Conservation (phyloP, 1,140 invertebrate species). For the Euura lappo region DNA sequence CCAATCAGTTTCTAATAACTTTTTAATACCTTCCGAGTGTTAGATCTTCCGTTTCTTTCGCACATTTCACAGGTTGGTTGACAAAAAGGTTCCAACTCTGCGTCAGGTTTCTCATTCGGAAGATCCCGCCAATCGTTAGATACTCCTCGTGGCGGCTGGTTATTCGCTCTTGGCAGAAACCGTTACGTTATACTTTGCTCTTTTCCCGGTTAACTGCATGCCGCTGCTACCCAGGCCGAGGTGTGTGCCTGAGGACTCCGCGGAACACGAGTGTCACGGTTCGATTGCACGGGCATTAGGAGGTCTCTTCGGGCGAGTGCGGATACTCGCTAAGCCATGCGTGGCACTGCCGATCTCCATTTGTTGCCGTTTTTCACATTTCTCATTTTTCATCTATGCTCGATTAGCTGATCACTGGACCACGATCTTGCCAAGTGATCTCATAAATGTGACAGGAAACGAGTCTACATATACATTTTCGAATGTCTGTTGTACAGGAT, state of each 20-base stretch:
- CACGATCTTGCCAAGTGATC: background rate
- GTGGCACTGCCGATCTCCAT: background rate
- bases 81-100: no score
- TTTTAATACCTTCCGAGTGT: no score
- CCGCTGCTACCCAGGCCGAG: background rate
- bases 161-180: no score
- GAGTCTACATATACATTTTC: background rate
- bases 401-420: constrained; percentile 5
- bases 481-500: background rate
- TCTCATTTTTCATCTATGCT: background rate
- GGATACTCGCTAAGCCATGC: background rate
- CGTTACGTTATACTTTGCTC: no score
- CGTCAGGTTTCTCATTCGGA: no score
- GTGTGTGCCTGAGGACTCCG: background rate
- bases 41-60: no score
- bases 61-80: no score
- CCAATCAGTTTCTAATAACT: no score
- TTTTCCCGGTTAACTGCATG: background rate
- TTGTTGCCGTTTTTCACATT: background rate
- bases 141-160: no score
- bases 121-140: no score
- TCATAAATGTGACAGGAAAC: background rate
- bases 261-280: constrained; percentile 1
- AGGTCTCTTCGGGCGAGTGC: background rate
- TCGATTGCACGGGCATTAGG: background rate